Conservation (phyloP, 2,113 vertebrate species). For the Epinephelus moara region DNA sequence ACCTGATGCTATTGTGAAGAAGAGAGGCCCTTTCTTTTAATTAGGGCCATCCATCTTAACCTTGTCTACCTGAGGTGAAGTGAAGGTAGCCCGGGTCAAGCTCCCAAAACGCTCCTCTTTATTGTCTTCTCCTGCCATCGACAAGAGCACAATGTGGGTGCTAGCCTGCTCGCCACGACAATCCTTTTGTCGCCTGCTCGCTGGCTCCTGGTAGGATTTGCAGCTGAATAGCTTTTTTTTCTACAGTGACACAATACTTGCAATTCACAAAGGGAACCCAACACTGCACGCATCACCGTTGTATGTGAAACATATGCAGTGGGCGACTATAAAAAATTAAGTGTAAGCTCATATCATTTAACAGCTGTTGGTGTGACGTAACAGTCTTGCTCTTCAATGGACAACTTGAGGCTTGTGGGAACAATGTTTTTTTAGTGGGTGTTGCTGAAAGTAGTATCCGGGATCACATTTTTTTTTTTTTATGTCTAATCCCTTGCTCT, state of each 20-base stretch:
- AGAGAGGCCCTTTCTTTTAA: constrained; percentile 86
- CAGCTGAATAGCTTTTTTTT: constrained; percentile 75
- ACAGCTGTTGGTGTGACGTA: constrained; percentile 84
- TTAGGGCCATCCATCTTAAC: constrained; percentile 89
- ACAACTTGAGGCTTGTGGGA: constrained; percentile 83
- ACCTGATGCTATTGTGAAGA: constrained; percentile 84
- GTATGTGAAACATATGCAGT: constrained; percentile 82
- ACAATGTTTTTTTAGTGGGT: constrained; percentile 73
- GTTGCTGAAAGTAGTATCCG: constrained; percentile 75
- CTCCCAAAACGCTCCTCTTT: constrained; percentile 75
- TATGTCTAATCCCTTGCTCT: constrained; percentile 74
- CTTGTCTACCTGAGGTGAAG: constrained; percentile 87
- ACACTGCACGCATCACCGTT: constrained; percentile 82
- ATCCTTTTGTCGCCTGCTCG: constrained; percentile 74
- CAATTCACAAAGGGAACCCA: constrained; percentile 85
- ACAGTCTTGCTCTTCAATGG: constrained; percentile 65
- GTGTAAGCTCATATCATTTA: constrained; percentile 84
- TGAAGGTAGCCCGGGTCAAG: constrained; percentile 84
- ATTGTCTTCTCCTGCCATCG: constrained; percentile 70
- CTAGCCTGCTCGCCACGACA: constrained; percentile 69
- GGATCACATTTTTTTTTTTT: constrained; percentile 69
- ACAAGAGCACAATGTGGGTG: constrained; percentile 71
- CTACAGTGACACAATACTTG: constrained; percentile 85
- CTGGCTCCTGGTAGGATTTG: constrained; percentile 87
- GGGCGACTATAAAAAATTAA: constrained; percentile 85